These are phyloP conservation scores for Burhinus bistriatus DNA, from an alignment of 2,113 vertebrate genomes.

Conservation along the genomic window DNA sequence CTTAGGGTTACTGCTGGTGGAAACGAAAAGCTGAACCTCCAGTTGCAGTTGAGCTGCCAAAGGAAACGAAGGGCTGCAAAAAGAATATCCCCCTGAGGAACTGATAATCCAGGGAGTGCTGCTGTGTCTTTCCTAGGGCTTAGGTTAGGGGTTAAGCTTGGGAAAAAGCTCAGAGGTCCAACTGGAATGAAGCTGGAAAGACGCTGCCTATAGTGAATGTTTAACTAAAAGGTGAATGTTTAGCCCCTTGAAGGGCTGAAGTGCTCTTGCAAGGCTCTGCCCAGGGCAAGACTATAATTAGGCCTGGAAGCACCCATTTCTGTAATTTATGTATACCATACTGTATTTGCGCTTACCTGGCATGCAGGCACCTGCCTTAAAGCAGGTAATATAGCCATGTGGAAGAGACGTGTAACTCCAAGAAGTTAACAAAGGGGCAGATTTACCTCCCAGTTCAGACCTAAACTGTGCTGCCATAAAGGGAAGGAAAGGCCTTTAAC, in stretches of 20 bases:
- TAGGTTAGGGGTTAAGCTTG: background rate
- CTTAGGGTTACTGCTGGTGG: background rate
- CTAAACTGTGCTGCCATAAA: rapidly evolving
- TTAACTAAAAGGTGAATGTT: background rate
- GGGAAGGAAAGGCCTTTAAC: background rate
- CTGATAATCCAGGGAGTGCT: background rate
- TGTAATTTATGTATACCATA: rapidly evolving
- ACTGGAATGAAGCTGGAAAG: background rate
- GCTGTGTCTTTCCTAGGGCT: background rate
- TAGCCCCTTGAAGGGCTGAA: background rate
- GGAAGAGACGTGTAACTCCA: rapidly evolving
- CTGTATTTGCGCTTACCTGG: background rate
- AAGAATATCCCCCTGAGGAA: rapidly evolving
- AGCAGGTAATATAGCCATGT: rapidly evolving
- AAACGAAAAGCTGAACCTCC: background rate
- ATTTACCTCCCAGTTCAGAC: background rate
- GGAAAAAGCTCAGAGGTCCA: background rate
- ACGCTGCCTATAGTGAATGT: background rate
- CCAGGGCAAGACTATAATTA: background rate
- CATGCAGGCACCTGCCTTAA: rapidly evolving
- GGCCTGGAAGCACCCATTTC: background rate
- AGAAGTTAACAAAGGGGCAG: rapidly evolving
- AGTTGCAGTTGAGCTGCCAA: background rate
- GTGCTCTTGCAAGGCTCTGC: too few species aligned
- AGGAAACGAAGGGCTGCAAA: background rate